Conservation (phyloP, 2,797 vertebrate species). For the Etheostoma nigrum region DNA sequence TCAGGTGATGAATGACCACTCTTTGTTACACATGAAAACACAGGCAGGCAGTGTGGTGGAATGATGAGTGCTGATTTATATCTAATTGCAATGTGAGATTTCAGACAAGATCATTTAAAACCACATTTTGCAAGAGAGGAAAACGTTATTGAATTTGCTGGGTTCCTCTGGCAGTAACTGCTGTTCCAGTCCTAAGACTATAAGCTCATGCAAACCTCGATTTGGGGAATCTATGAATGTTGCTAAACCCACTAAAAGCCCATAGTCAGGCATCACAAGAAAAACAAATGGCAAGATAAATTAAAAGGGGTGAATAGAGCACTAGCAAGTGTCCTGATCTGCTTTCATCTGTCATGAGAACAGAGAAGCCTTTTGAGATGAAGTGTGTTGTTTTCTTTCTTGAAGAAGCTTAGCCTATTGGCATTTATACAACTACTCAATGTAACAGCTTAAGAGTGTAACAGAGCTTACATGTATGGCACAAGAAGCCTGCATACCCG, state of each 20-base stretch:
- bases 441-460: constrained; percentile 29
- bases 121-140: not conserved
- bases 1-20: constrained; percentile 26
- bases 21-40: not conserved
- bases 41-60: not conserved
- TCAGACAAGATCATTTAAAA: not conserved
- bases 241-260: not conserved
- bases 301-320: constrained; percentile 4
- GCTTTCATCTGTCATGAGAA: constrained; percentile 7
- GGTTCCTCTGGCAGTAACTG: not conserved
- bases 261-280: constrained; percentile 7
- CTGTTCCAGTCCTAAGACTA: not conserved
- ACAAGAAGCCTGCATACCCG: constrained; percentile 4
- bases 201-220: constrained; percentile 7
- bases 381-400: constrained; percentile 37
- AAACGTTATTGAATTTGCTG: not conserved
- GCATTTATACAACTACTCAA: constrained; percentile 34
- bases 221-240: constrained; percentile 22
- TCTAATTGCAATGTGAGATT: not conserved
- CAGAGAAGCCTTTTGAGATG: constrained; percentile 8
- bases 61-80: constrained; percentile 7
- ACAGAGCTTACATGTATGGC: constrained; percentile 26
- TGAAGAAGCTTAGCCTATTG: constrained; percentile 28
- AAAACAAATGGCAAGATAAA: not conserved
- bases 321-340: constrained; percentile 5